These are phyloP conservation scores for Plumapathes pennacea DNA, from an alignment of 92 coral and sea anemone genomes.

Conservation along the genomic window DNA sequence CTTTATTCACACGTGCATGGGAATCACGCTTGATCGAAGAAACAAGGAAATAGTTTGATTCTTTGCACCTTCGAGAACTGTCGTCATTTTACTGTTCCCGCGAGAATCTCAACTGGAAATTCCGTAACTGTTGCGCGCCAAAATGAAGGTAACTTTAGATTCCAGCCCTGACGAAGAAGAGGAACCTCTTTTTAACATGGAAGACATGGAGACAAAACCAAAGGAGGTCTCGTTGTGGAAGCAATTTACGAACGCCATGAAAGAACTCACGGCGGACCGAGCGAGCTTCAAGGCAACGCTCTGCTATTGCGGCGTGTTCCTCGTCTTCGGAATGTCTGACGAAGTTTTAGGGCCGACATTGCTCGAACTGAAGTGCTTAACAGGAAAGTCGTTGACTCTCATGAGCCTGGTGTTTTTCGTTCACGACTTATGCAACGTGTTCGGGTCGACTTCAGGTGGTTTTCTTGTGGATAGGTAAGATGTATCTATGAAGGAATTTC, in stretches of 20 bases:
- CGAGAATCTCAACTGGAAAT: constrained; percentile 14
- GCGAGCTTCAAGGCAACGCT: constrained; percentile 69
- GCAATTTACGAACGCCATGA: constrained; percentile 37
- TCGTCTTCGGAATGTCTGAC: constrained; percentile 92
- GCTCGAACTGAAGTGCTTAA: constrained; percentile 69
- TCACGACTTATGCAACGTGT: constrained; percentile 84
- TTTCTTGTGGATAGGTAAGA: constrained; percentile 81
- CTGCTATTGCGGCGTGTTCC: constrained; percentile 83
- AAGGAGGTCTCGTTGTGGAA: constrained; percentile 53
- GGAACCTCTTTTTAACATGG: constrained; percentile 70
- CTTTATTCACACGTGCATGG: too few species aligned
- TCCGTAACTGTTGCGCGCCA: background rate
- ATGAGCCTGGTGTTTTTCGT: constrained; percentile 84
- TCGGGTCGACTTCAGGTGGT: constrained; percentile 85
- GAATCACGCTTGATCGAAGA: too few species aligned
- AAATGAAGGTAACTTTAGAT: constrained; percentile 64
- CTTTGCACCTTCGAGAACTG: constrained; percentile 15
- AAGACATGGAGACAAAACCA: constrained; percentile 72
- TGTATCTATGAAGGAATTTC: too few species aligned
- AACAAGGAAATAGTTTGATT: constrained; percentile 9
- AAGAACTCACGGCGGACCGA: constrained; percentile 60
- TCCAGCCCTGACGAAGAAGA: constrained; percentile 73
- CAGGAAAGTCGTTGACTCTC: constrained; percentile 74
- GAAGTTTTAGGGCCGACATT: constrained; percentile 84
- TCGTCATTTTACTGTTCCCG: background rate